Evolutionary conservation across 2,113 vertebrate species (phyloP).

Genomic region (Hypanus sabinus): DNA sequence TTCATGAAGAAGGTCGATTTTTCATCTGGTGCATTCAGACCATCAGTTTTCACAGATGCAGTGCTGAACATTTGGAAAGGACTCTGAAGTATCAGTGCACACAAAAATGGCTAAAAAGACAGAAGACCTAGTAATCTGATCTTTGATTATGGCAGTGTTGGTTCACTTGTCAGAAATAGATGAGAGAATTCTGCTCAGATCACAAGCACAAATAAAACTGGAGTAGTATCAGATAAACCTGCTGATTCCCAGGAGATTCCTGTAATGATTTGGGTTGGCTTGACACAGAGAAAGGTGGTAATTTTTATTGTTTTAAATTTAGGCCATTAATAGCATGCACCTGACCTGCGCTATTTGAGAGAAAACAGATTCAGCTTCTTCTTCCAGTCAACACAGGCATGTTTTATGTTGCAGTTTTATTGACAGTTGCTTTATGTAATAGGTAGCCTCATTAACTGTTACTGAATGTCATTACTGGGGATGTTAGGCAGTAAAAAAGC

Average conservation of each 20-base stretch:
- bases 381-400: conserved; percentile 26
- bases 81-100: background rate
- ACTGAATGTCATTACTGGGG: conserved; percentile 31
- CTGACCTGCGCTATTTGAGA: background rate
- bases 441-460: conserved; percentile 28
- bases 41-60: background rate
- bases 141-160: background rate
- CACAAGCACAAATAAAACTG: background rate
- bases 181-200: background rate
- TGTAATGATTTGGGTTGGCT: background rate
- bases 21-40: background rate
- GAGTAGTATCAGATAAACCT: background rate
- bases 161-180: background rate
- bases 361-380: conserved; percentile 11
- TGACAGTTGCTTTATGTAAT: background rate
- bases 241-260: background rate
- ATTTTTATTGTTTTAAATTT: background rate
- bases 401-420: conserved; percentile 28
- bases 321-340: background rate
- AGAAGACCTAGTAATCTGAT: background rate
- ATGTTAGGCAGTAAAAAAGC: conserved; percentile 20
- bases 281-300: background rate
- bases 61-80: background rate
- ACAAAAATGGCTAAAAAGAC: background rate
- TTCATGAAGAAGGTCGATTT: no score